These are phyloP conservation scores for Odontothrips loti DNA, from an alignment of 2,888 invertebrate genomes.

Conservation along the genomic window DNA sequence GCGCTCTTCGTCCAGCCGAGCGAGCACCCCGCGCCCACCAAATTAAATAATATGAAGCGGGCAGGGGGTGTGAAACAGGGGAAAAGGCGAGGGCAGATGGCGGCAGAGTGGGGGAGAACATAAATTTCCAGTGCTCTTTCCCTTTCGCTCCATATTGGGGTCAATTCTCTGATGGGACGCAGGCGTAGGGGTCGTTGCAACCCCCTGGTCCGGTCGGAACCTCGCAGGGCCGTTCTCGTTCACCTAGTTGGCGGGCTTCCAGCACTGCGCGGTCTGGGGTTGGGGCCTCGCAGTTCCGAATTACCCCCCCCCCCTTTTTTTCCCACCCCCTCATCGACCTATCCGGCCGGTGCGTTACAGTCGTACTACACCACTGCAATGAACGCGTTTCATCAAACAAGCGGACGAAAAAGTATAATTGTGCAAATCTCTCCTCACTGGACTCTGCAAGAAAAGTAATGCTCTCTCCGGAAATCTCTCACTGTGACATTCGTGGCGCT, in stretches of 20 bases:
- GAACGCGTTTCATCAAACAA: too few relatives aligned
- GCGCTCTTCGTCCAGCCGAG: neutral
- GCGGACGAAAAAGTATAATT: neutral
- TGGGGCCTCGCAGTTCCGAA: neutral
- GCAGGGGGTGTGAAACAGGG: too few relatives aligned
- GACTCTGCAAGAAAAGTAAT: neutral
- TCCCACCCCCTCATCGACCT: neutral
- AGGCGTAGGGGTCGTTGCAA: neutral
- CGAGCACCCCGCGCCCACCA: neutral
- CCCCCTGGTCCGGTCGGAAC: neutral
- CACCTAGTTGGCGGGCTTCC: neutral
- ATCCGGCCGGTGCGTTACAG: neutral
- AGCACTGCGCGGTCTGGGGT: neutral
- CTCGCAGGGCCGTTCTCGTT: neutral
- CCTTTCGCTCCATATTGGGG: slow-evolving; percentile 22
- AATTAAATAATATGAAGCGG: slow-evolving; percentile 1
- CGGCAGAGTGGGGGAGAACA: neutral
- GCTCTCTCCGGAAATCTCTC: too few relatives aligned
- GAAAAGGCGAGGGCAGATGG: neutral
- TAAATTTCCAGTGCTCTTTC: slow-evolving; percentile 8
- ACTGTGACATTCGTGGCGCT: too few relatives aligned
- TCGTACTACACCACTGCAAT: neutral
- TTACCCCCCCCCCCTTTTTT: neutral
- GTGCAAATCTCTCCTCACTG: neutral
- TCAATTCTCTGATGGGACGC: slow-evolving; percentile 14